Evolutionary conservation across 1,140 invertebrate species (phyloP), one percentile per base, ranked within the genome.

Genomic region (Neoseiulus cucumeris): DNA sequence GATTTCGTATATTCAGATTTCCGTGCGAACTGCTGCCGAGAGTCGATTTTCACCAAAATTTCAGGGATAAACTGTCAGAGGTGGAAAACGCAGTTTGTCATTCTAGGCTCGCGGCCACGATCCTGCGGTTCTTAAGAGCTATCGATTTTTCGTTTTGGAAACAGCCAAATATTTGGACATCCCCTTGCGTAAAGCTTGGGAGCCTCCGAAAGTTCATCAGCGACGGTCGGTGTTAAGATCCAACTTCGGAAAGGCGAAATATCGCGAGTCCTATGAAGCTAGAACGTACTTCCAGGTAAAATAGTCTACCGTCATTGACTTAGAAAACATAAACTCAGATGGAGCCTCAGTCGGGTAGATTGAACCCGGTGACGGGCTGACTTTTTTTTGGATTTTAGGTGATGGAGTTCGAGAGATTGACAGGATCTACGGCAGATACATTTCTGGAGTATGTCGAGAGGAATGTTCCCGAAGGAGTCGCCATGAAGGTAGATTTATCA

Each of bases 381-480:
- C 30, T 41, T 20, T 25, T 20, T 64, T 51, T 66, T 29, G 44
- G 14, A 44, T 17, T 66, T 64, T 67, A 59, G 51, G 22, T 59
- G 17, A 59, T 59, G 30, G 45, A 76, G 68, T 69, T 77, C 6
- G 73, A 84, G 68, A 80, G 84, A 70, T 72, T 98, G 2, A 98
- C 95, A 1, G 91, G 89, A 20, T 95, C 91, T 7, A 98, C 94
- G 22, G 85, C 91, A 55, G 89, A 91, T 69, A 97, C 94, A 22
- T 91, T 89, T 75, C 77, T 98, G 30, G 95, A 98, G 76, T 98
- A 98, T 75, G 85, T 97, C 66, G 83, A 98, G 74, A 80, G 94
- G 70, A 98, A 98, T 81, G 79, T 98, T 68, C 95, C 95, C 0
- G 95, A 98, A 82, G 93, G 94, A 65, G 87, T 97, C 59, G 87